These are phyloP conservation scores for Istiophorus platypterus DNA, from an alignment of 2,113 vertebrate genomes.

Conservation along the genomic window DNA sequence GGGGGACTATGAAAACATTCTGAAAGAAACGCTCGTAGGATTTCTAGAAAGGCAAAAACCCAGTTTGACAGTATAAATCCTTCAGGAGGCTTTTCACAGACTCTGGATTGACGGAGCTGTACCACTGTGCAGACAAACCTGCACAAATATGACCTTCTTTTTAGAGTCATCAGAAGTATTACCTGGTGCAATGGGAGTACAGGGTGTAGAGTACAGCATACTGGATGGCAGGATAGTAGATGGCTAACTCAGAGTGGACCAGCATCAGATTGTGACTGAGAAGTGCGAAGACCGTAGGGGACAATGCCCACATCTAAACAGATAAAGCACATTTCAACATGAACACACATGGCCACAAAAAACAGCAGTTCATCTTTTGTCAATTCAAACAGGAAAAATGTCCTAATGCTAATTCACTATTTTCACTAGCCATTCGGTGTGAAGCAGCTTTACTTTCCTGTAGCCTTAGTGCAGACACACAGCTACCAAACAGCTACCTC, in stretches of 20 bases:
- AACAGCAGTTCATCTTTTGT: neutral
- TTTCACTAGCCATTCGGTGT: neutral
- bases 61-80: no score
- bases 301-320: slow-evolving; percentile 97
- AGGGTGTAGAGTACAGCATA: slow-evolving; percentile 95
- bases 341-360: slow-evolving; percentile 23
- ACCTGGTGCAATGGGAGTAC: slow-evolving; percentile 99
- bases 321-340: slow-evolving; percentile 16
- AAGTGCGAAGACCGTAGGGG: slow-evolving; percentile 96
- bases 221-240: slow-evolving; percentile 94
- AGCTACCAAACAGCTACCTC: no score
- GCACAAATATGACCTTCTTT: no score
- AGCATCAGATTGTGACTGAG: slow-evolving; percentile 95
- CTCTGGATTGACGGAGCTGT: no score
- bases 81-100: no score
- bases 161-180: slow-evolving; percentile 26
- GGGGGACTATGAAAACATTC: no score
- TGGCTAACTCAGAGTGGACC: slow-evolving; percentile 92
- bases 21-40: no score
- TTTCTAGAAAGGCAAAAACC: no score
- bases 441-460: neutral
- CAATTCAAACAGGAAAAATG: neutral
- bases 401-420: neutral
- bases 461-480: no score
- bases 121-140: no score